phyloP scores from a whole-genome alignment of 2,113 vertebrate genomes.

The Condylura cristata region DNA sequence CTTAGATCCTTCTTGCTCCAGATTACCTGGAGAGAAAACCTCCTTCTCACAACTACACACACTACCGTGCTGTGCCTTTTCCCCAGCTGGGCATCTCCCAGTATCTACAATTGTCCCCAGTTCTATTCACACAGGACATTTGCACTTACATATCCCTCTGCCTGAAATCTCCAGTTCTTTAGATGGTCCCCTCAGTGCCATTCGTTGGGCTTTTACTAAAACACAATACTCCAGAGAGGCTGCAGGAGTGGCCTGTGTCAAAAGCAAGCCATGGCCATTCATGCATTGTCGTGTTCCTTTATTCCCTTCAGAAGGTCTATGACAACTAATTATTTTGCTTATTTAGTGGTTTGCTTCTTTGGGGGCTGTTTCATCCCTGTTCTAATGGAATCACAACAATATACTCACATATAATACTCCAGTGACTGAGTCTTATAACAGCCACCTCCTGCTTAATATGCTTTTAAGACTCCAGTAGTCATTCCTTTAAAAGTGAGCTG shows the following conservation, averaged over 20 bases:
- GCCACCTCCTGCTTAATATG: background rate
- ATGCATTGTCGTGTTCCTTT: background rate
- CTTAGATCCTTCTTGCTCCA: accelerated
- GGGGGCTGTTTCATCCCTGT: background rate
- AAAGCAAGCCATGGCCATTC: background rate
- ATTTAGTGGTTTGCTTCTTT: background rate
- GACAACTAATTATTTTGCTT: background rate
- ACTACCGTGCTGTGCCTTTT: background rate
- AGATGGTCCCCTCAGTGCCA: background rate
- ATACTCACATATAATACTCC: background rate
- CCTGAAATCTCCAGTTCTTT: background rate
- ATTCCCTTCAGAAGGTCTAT: background rate
- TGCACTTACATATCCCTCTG: background rate
- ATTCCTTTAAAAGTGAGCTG: slow-evolving; percentile 51
- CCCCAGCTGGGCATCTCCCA: background rate
- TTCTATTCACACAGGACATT: no score
- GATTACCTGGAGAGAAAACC: accelerated
- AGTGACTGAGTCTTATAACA: background rate
- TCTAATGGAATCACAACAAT: no score
- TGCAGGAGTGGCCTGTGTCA: background rate
- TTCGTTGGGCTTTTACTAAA: background rate
- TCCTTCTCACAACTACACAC: background rate
- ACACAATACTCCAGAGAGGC: background rate
- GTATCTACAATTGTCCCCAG: no score
- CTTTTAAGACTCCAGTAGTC: slow-evolving; percentile 41